phyloP scores from a whole-genome alignment of 2,113 vertebrate genomes.

The Hypocryptadius cinnamomeus region DNA sequence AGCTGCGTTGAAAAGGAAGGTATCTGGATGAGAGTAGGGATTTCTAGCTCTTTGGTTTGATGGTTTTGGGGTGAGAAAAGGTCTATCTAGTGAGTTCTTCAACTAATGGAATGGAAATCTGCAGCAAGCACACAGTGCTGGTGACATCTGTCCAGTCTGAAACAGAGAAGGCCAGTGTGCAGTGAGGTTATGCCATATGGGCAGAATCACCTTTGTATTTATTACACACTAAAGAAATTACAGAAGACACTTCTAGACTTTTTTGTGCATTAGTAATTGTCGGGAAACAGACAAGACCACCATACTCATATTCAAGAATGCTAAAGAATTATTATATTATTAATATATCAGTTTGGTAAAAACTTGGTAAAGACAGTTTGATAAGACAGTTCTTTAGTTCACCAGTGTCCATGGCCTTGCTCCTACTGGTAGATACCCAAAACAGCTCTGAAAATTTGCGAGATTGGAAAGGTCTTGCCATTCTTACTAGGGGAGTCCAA shows the following conservation, averaged over 20 bases:
- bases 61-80: not conserved
- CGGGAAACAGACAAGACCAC: not conserved
- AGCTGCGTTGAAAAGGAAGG: not conserved
- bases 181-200: not conserved
- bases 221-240: not conserved
- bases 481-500: not conserved
- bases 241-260: not conserved
- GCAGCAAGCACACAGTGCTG: not conserved
- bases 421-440: not conserved
- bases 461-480: not conserved
- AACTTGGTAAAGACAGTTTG: not conserved
- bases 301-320: not conserved
- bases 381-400: not conserved
- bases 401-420: not conserved
- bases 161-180: not conserved
- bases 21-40: not conserved
- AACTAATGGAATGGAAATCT: not conserved
- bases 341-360: not conserved
- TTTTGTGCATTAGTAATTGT: not conserved
- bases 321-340: not conserved
- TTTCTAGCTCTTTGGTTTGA: not conserved
- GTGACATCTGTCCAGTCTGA: not conserved
- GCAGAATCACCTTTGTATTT: not conserved
- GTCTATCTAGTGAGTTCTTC: not conserved
- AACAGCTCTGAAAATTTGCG: not conserved